Evolutionary conservation across 2,797 vertebrate species (phyloP).

Genomic region (Sebastes vulpes): DNA sequence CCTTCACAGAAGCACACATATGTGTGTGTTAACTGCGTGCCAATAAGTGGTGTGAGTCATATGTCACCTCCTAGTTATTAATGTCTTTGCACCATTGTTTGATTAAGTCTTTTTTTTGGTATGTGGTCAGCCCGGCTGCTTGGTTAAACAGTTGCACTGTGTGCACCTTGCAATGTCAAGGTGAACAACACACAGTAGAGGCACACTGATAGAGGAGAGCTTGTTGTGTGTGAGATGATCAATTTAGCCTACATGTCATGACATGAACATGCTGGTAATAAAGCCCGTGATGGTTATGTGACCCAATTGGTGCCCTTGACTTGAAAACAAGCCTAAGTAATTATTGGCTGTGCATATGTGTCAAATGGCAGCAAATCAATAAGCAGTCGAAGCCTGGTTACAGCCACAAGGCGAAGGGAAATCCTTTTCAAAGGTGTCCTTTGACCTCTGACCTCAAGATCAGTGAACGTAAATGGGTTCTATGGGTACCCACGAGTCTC

Average conservation of each 20-base stretch:
- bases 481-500: no score
- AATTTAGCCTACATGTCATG: not conserved
- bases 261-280: not conserved
- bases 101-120: not conserved
- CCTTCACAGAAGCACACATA: not conserved
- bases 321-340: not conserved
- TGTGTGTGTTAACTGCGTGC: not conserved
- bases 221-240: not conserved
- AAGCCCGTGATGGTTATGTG: not conserved
- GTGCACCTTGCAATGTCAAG: not conserved
- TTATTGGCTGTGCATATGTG: conserved; percentile 13
- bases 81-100: conserved; percentile 4
- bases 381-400: conserved; percentile 14
- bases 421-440: not conserved
- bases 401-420: not conserved
- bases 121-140: not conserved
- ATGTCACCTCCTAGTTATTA: not conserved
- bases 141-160: not conserved
- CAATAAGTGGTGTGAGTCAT: not conserved
- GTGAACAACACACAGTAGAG: not conserved
- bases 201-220: not conserved
- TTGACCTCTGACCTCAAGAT: no score
- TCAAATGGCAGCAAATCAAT: conserved; percentile 43
- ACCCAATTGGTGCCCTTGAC: conserved; percentile 26
- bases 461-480: no score